Evolutionary conservation across 2,888 invertebrate genomes (phyloP), one percentile per base, ranked within the genome.

Genomic region (Sympetrum striolatum): DNA sequence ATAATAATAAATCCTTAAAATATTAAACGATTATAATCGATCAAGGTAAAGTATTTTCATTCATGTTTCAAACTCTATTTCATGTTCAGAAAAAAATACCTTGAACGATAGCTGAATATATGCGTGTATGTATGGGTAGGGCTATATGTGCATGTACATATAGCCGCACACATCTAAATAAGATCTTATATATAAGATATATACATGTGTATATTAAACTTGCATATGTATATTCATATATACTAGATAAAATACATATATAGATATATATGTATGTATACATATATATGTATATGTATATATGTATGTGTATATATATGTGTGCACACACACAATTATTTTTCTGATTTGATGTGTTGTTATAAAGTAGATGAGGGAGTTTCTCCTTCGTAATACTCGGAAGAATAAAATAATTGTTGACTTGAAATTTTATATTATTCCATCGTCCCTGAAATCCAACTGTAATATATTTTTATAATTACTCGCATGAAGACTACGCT

Each of bases 301-400:
- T 58, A 86, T 86, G 35, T 86, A 60, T 60, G 53, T 80, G 37
- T 37, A 80, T 60, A 35, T 37, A 35, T 86, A 86, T 60, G 12
- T 35, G 37, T 60, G 60, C 37, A 60, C 35, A 86, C 37, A 86
- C 35, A 22, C 37, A 60, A 60, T 86, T 86, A 86, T 86, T 86
- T 86, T 86, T 86, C 86, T 86, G 86, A 37, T 60, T 86, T 86
- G 86, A 86, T 60, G 31, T 86, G 86, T 86, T 86, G 86, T 86
- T 86, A 86, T 60, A 12, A 86, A 86, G 86, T 86, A 86, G 86
- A 53, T 60, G 86, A 60, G 31, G 86, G 86, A 86, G 37, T 8
- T 60, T 14, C 35, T 86, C 86, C 86, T 86, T 86, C 86, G 35
- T 60, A 53, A 86, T 86, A 86, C 58, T 86, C 35, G 37, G 37